Conservation (phyloP, 2,888 invertebrate genomes). For the Nemoura dubitans region DNA sequence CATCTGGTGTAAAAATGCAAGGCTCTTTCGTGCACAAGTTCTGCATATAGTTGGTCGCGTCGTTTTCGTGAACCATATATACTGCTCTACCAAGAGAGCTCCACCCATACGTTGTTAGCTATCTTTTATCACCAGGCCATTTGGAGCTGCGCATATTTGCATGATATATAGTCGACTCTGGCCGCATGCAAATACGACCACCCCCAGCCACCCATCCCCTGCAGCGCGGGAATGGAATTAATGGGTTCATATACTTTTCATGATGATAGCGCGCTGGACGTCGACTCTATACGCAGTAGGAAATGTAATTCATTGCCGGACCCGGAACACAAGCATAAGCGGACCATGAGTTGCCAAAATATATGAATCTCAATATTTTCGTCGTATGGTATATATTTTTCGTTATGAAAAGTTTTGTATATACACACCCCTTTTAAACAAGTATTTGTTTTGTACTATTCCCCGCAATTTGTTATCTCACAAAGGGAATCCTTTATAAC, state of each 20-base stretch:
- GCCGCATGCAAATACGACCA: constrained; percentile 20
- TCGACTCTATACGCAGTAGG: not conserved
- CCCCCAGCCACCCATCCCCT: not conserved
- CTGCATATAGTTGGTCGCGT: not conserved
- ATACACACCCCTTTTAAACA: not conserved
- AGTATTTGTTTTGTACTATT: not conserved
- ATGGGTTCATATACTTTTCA: constrained; percentile 39
- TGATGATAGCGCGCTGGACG: constrained; percentile 10
- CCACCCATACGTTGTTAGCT: constrained; percentile 30
- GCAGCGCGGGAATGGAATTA: constrained; percentile 18
- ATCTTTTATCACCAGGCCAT: constrained; percentile 26
- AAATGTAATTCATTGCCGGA: not conserved
- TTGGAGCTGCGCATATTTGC: constrained; percentile 22
- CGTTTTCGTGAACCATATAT: not conserved
- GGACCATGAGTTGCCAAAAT: not conserved
- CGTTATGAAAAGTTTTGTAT: not conserved
- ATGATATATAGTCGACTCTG: constrained; percentile 16
- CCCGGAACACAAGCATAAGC: not conserved
- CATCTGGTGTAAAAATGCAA: not conserved
- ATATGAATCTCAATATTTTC: not conserved
- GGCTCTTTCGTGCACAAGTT: not conserved
- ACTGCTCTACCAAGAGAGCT: not conserved
- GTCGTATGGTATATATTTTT: not conserved
- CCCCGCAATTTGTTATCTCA: not conserved
- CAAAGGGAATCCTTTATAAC: constrained; percentile 40